These are phyloP conservation scores for Orthosia gracilis DNA, from an alignment of 2,888 invertebrate species.

Conservation along the genomic window DNA sequence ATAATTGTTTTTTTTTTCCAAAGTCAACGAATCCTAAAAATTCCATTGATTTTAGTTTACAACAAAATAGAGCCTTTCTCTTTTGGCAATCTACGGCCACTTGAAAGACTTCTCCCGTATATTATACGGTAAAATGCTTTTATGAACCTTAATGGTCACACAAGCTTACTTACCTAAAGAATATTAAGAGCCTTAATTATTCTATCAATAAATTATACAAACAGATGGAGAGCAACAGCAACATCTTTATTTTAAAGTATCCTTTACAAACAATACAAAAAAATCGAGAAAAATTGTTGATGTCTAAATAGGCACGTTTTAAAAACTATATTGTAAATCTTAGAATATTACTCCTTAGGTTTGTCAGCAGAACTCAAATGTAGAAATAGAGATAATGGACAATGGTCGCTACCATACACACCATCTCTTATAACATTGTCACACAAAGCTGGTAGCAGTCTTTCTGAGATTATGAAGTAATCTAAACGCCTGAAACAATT, in stretches of 20 bases:
- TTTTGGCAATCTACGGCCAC: no score
- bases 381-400: constrained; percentile 96
- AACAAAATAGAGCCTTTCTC: no score
- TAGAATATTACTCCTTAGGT: constrained; percentile 81
- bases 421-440: constrained; percentile 96
- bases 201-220: constrained; percentile 22
- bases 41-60: no score
- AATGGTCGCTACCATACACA: constrained; percentile 98
- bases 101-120: background rate
- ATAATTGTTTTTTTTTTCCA: no score
- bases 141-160: background rate
- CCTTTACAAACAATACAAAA: constrained; percentile 48
- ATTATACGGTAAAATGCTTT: background rate
- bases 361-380: constrained; percentile 88
- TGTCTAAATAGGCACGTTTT: constrained; percentile 22
- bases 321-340: constrained; percentile 16
- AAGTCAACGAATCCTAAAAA: no score
- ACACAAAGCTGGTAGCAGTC: constrained; percentile 94
- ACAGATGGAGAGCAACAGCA: constrained; percentile 3
- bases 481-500: constrained; percentile 96
- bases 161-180: background rate
- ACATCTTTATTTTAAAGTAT: constrained; percentile 50
- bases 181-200: background rate
- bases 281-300: constrained; percentile 36
- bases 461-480: constrained; percentile 97